A percentile compares a stretch with the other conserved stretches of the same genome.
Evolutionary conservation across 2,797 vertebrate genomes (phyloP).

Genomic region (Scleropages formosus): DNA sequence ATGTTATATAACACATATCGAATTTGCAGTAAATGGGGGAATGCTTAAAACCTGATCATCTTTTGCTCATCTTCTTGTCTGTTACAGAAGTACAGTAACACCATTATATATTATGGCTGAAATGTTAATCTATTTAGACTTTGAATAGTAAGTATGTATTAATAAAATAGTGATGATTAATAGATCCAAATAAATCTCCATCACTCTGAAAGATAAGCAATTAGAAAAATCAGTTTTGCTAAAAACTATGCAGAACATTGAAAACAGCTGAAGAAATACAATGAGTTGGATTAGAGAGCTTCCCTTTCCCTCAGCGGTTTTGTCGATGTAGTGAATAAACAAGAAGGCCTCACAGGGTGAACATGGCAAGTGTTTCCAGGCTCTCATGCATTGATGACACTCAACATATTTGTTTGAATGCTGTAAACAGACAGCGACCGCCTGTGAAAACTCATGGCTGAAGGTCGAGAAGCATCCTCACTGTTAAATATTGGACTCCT

Average conservation of each 20-base stretch:
- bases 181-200: too few species aligned
- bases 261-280: neutral
- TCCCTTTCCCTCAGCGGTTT: neutral
- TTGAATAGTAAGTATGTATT: too few species aligned
- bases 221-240: too few species aligned
- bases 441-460: neutral
- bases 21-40: neutral
- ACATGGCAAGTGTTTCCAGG: neutral
- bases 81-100: too few species aligned
- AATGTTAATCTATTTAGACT: too few species aligned
- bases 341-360: conserved; percentile 3
- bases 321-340: conserved; percentile 6
- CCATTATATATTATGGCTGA: too few species aligned
- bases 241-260: too few species aligned
- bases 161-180: too few species aligned
- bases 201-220: too few species aligned
- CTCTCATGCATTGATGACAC: neutral
- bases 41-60: neutral
- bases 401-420: neutral
- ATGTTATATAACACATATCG: neutral
- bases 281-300: neutral
- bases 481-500: neutral
- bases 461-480: neutral
- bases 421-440: neutral
- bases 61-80: too few species aligned